Base-by-base conservation (phyloP, 2,113 vertebrate species). In the Apaloderma vittatum region DNA sequence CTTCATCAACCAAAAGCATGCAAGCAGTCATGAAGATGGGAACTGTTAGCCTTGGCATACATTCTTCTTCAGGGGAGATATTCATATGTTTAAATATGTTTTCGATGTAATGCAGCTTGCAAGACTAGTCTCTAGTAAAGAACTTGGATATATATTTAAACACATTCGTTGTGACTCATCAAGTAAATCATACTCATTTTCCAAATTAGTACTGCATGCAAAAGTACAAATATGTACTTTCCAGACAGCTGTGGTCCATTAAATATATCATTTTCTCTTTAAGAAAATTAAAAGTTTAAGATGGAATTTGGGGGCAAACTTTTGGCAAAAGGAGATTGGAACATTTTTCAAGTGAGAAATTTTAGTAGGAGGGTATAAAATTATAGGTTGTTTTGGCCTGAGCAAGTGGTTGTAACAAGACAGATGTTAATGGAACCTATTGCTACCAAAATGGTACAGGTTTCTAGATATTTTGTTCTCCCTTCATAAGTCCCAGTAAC, bases 151-250 rank as follows among this genome's bases (percentile, higher is more conserved):
- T 54, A 63, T 95, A 95, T 95, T 96, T 96, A 37, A 88, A 92
- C 93, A 86, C 82, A 85, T 86, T 93, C 85, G n/a, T 93, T 92
- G 86, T 97, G 97, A 97, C 88, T 97, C 96, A 97, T 96, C 93
- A 93, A 94, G 92, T 85, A 97, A 94, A 97, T 95, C 72, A 92
- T 88, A 95, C 80, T 96, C 70, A 95, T 97, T 97, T 97, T 97
- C 93, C 52, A 96, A 96, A 97, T 96, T 81, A 92, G 90, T 75
- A 30, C 85, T 93, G 45, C 84, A n/a, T 71, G 92, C 36, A n/a
- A n/a, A n/a, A n/a, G n/a, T n/a, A n/a, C 49, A 95, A 96, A 95
- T 97, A 51, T 81, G 54, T 82, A 82, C 92, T 97, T 95, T 95
- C 59, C 85, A 96, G 74, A 67, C 91, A 97, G 87, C 93, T 97